phyloP scores from a whole-genome alignment of 2,888 invertebrate genomes.

The Nebria salina region DNA sequence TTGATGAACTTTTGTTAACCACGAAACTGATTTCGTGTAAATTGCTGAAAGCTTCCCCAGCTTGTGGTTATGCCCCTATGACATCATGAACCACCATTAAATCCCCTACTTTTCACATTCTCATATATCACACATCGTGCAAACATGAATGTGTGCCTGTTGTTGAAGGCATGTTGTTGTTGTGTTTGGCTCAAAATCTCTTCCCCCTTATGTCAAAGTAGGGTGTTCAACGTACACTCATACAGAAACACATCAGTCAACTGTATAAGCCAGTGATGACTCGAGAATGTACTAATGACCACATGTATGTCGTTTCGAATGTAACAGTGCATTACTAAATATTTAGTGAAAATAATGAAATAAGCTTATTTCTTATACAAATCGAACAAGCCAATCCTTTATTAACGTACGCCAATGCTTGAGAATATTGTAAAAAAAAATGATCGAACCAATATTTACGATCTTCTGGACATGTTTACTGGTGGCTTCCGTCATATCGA shows the following conservation, averaged over 20 bases:
- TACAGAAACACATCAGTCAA: slow-evolving; percentile 38
- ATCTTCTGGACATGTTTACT: slow-evolving; percentile 43
- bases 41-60: not conserved
- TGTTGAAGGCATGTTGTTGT: slow-evolving; percentile 19
- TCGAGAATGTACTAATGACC: slow-evolving; percentile 44
- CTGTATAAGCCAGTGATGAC: slow-evolving; percentile 29
- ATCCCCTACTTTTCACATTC: not conserved
- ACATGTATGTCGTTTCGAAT: not conserved
- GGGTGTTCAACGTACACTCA: not conserved
- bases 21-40: slow-evolving; percentile 5
- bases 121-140: slow-evolving; percentile 7
- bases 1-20: not conserved
- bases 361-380: not conserved
- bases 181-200: not conserved
- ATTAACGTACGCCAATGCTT: not conserved
- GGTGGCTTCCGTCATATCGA: slow-evolving; percentile 19
- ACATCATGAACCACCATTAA: slow-evolving; percentile 24
- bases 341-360: not conserved
- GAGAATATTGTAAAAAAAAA: not conserved
- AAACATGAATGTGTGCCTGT: slow-evolving; percentile 16
- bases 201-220: not conserved
- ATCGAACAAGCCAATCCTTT: too few relatives aligned
- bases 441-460: slow-evolving; percentile 28
- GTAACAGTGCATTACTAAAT: not conserved
- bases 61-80: slow-evolving; percentile 7